phyloP scores from a whole-genome alignment of 2,888 invertebrate genomes.

The Eristalis arbustorum region DNA sequence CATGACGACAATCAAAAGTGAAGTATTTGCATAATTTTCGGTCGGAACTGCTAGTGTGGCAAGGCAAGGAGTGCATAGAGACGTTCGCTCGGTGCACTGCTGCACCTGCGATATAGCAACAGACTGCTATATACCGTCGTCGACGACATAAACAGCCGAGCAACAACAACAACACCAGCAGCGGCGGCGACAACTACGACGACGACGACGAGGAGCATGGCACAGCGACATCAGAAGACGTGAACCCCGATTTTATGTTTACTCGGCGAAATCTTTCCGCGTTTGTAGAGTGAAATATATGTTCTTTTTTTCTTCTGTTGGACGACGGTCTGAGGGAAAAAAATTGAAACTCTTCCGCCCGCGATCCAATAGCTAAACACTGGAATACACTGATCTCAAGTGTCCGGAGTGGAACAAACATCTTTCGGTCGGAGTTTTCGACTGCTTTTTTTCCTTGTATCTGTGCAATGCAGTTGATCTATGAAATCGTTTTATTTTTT shows the following conservation, averaged over 20 bases:
- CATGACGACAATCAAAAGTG: conserved; percentile 22
- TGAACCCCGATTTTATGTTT: conserved; percentile 41
- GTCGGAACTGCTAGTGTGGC: conserved; percentile 44
- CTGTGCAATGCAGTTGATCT: conserved; percentile 24
- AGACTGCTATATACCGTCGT: background rate
- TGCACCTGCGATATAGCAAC: conserved; percentile 52
- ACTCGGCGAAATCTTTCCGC: conserved; percentile 55
- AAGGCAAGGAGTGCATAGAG: conserved; percentile 27
- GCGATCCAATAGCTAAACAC: conserved; percentile 25
- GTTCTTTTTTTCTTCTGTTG: conserved; percentile 2
- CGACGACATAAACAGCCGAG: background rate
- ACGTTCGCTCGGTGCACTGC: conserved; percentile 46
- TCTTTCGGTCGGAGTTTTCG: background rate
- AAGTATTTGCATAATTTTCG: conserved; percentile 43
- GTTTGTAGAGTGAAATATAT: conserved; percentile 24
- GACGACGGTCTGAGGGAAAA: background rate
- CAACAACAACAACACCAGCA: background rate
- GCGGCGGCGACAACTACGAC: background rate
- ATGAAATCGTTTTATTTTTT: background rate
- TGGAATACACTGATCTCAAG: background rate
- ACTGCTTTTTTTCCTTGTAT: background rate
- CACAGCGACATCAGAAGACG: conserved; percentile 1
- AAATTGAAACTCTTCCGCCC: background rate
- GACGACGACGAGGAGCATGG: background rate
- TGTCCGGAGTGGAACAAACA: conserved; percentile 1